Evolutionary conservation across 2,797 vertebrate species (phyloP).

Genomic region (Labroides dimidiatus): DNA sequence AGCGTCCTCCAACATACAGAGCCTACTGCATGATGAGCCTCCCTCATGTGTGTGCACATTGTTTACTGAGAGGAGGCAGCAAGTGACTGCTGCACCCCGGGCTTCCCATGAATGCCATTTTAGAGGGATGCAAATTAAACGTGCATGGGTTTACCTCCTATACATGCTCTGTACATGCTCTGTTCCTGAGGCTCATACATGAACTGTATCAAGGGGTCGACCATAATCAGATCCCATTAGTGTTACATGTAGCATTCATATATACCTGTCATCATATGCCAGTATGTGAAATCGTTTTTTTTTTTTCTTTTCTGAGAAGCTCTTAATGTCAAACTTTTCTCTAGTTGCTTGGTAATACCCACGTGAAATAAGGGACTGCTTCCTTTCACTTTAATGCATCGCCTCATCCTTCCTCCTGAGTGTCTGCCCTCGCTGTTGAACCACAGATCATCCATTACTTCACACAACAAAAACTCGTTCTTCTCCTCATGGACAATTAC

Average conservation of each 20-base stretch:
- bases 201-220: background rate
- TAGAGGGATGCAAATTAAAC: slow-evolving; percentile 49
- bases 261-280: background rate
- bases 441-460: slow-evolving; percentile 24
- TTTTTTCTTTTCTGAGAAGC: background rate
- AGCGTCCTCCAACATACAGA: slow-evolving; percentile 9
- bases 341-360: background rate
- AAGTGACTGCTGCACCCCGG: slow-evolving; percentile 39
- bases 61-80: slow-evolving; percentile 55
- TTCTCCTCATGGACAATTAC: slow-evolving; percentile 39
- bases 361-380: background rate
- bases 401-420: slow-evolving; percentile 5
- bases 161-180: slow-evolving; percentile 15
- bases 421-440: slow-evolving; percentile 24
- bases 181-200: slow-evolving; percentile 18
- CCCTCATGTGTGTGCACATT: slow-evolving; percentile 37
- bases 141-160: slow-evolving; percentile 23
- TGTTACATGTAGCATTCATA: background rate
- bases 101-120: slow-evolving; percentile 45
- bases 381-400: slow-evolving; percentile 24
- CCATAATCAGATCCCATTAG: slow-evolving; percentile 8
- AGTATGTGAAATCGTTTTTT: no score
- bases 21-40: slow-evolving; percentile 25
- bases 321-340: background rate
- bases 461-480: slow-evolving; percentile 26